Evolutionary conservation across 2,888 invertebrate genomes (phyloP).

Genomic region (Malthinus seriepunctatus): DNA sequence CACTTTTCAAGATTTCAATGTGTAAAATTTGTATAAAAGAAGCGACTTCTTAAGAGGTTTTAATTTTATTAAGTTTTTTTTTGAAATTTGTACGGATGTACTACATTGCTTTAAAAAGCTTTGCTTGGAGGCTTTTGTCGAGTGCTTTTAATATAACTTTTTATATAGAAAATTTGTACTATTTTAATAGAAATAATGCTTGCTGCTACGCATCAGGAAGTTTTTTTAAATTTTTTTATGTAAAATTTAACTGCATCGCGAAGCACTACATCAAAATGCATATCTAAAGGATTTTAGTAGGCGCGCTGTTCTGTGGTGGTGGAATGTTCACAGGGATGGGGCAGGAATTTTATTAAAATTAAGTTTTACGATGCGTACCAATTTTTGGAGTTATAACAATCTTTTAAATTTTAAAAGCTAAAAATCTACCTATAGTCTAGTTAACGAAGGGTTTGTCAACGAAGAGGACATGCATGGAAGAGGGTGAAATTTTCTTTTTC

Average conservation of each 20-base stretch:
- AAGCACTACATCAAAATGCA: conserved; percentile 24
- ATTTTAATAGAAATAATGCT: conserved; percentile 12
- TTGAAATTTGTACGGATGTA: conserved; percentile 28
- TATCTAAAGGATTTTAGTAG: conserved; percentile 21
- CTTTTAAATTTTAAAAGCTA: too few relatives aligned
- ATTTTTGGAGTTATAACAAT: too few relatives aligned
- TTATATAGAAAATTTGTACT: conserved; percentile 13
- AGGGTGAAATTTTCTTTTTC: not conserved
- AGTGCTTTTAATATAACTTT: not conserved
- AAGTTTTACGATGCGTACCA: too few relatives aligned
- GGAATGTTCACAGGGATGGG: conserved; percentile 10
- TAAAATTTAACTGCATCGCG: conserved; percentile 12
- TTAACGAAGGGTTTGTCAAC: not conserved
- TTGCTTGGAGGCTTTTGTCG: not conserved
- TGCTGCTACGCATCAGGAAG: conserved; percentile 2
- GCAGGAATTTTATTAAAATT: not conserved
- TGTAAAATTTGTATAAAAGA: conserved; percentile 32
- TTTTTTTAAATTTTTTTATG: conserved; percentile 13
- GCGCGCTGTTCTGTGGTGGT: conserved; percentile 10
- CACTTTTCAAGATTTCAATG: conserved; percentile 32
- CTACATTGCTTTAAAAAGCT: not conserved
- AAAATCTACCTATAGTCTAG: too few relatives aligned
- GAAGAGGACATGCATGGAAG: not conserved
- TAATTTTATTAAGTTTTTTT: conserved; percentile 34
- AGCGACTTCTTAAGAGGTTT: conserved; percentile 33